A percentile compares a stretch with the other conserved stretches of the same genome.
Conservation (phyloP, 2,797 vertebrate species). For the Bradypodion pumilum region DNA sequence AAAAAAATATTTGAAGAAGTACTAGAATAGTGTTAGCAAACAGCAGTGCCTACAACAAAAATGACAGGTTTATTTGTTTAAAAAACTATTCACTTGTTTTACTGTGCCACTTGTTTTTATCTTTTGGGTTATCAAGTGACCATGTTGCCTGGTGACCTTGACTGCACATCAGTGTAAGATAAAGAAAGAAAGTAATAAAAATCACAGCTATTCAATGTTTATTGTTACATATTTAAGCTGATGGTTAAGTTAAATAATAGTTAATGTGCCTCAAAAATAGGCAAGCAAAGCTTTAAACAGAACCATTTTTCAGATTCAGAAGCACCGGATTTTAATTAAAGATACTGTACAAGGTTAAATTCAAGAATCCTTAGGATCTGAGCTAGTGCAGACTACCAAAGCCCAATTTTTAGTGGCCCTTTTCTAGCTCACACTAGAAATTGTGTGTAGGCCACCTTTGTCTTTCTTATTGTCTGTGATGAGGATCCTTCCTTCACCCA, state of each 20-base stretch:
- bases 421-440: too few species aligned
- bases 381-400: too few species aligned
- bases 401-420: too few species aligned
- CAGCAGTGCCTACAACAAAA: slow-evolving; percentile 2
- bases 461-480: background rate
- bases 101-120: background rate
- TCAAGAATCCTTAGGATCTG: too few species aligned
- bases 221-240: slow-evolving; percentile 11
- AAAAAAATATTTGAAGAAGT: background rate
- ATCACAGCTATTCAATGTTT: background rate
- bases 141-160: background rate
- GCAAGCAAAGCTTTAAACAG: background rate
- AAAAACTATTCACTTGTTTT: slow-evolving; percentile 5
- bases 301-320: background rate
- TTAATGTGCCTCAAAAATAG: background rate
- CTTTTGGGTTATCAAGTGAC: background rate
- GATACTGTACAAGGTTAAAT: background rate
- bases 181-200: background rate
- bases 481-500: background rate
- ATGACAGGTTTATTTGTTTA: background rate
- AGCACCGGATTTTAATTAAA: background rate
- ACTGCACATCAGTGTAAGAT: background rate
- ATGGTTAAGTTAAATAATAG: background rate
- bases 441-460: background rate
- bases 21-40: slow-evolving; percentile 20